Conservation (phyloP, 2,113 vertebrate genomes). For the Hemibagrus wyckioides region DNA sequence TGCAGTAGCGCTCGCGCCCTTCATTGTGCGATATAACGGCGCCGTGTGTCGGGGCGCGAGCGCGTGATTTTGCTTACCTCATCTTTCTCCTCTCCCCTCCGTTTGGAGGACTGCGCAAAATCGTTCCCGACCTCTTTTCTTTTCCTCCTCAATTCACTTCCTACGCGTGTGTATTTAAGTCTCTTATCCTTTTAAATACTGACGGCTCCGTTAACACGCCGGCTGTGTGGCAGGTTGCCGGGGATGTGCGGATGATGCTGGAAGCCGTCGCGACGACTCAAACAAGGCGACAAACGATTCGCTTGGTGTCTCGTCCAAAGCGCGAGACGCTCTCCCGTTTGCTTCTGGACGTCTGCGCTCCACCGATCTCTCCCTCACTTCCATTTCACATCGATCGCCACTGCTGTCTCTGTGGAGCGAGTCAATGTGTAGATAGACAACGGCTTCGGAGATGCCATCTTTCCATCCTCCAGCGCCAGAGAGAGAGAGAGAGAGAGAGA, state of each 20-base stretch:
- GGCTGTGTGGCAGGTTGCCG: conserved; percentile 37
- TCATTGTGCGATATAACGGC: conserved; percentile 41
- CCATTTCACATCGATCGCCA: conserved; percentile 62
- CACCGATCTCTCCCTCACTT: conserved; percentile 38
- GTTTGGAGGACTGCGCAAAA: conserved; percentile 28
- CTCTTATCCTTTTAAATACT: not conserved
- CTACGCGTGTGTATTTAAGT: not conserved
- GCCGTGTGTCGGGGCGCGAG: conserved; percentile 20
- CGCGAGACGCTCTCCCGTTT: conserved; percentile 30
- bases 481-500: conserved; percentile 36
- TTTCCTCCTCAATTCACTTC: conserved; percentile 9
- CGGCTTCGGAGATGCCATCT: conserved; percentile 67
- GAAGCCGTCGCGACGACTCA: conserved; percentile 58
- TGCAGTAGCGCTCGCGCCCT: conserved; percentile 29
- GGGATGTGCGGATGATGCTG: conserved; percentile 67
- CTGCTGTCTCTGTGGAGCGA: conserved; percentile 55
- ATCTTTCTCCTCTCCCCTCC: conserved; percentile 59
- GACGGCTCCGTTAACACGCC: not conserved
- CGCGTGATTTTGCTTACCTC: conserved; percentile 69
- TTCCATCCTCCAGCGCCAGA: conserved; percentile 64
- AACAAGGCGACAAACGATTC: conserved; percentile 36
- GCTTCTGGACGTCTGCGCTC: conserved; percentile 38
- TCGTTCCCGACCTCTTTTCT: conserved; percentile 14
- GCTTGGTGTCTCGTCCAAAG: conserved; percentile 31
- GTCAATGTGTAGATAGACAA: conserved; percentile 58